phyloP scores from a whole-genome alignment of 2,797 vertebrate genomes.

The Gadopsis marmoratus region DNA sequence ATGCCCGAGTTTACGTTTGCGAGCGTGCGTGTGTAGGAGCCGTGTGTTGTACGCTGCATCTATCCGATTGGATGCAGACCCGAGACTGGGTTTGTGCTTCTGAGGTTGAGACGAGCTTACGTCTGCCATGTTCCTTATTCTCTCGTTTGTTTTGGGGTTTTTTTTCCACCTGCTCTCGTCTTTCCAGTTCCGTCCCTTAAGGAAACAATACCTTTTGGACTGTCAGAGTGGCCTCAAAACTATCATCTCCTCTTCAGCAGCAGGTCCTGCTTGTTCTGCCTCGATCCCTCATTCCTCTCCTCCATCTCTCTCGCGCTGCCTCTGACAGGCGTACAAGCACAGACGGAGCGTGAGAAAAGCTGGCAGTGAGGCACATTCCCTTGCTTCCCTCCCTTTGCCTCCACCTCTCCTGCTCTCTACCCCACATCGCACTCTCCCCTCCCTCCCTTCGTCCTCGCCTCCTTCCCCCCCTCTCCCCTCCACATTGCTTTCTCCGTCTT shows the following conservation, averaged over 20 bases:
- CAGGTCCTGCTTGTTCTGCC: slow-evolving; percentile 20
- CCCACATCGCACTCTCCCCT: slow-evolving; percentile 51
- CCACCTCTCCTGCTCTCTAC: slow-evolving; percentile 59
- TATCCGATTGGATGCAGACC: slow-evolving; percentile 26
- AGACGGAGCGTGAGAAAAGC: slow-evolving; percentile 74
- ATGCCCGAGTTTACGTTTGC: slow-evolving; percentile 49
- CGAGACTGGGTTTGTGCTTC: slow-evolving; percentile 18
- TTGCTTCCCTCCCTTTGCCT: slow-evolving; percentile 58
- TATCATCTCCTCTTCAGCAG: slow-evolving; percentile 43
- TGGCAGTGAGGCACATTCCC: slow-evolving; percentile 71
- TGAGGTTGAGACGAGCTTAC: slow-evolving; percentile 24
- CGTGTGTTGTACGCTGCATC: slow-evolving; percentile 29
- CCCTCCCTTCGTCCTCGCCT: slow-evolving; percentile 21
- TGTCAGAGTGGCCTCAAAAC: slow-evolving; percentile 34
- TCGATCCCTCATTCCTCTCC: slow-evolving; percentile 33
- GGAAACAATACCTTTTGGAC: slow-evolving; percentile 47
- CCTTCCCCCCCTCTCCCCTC: slow-evolving; percentile 31
- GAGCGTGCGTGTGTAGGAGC: slow-evolving; percentile 60
- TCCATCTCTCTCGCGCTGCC: slow-evolving; percentile 39
- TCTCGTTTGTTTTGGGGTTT: not conserved
- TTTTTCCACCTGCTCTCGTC: slow-evolving; percentile 47
- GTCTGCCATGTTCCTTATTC: slow-evolving; percentile 20
- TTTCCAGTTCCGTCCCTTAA: slow-evolving; percentile 28
- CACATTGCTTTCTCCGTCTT: slow-evolving; percentile 17
- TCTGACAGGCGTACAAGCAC: slow-evolving; percentile 54